Evolutionary conservation across 2,113 vertebrate genomes (phyloP).

Genomic region (Burhinus oedicnemus): DNA sequence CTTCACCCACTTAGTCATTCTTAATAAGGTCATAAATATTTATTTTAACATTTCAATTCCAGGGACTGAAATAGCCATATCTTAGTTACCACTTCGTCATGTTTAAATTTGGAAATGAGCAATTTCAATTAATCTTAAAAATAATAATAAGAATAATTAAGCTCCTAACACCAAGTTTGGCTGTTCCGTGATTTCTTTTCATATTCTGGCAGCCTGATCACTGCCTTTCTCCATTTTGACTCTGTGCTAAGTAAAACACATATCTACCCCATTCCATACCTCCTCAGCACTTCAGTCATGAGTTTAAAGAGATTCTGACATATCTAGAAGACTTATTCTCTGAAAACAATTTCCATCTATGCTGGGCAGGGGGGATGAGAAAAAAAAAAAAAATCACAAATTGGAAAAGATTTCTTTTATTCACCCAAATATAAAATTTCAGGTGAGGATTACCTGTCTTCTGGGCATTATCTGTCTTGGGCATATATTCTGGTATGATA

Average conservation of each 20-base stretch:
- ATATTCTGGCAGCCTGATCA: background rate
- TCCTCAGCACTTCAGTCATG: background rate
- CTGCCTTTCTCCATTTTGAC: background rate
- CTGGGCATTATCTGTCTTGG: background rate
- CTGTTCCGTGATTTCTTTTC: background rate
- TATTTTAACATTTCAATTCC: background rate
- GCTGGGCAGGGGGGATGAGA: too few species aligned
- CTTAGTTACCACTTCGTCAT: background rate
- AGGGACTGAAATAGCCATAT: background rate
- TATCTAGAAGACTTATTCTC: background rate
- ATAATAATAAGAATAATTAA: background rate
- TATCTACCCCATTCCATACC: background rate
- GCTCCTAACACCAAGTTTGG: background rate
- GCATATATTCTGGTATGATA: background rate
- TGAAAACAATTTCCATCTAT: background rate
- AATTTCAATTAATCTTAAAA: constrained; percentile 26
- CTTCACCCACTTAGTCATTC: constrained; percentile 1
- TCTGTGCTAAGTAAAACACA: background rate
- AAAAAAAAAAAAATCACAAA: background rate
- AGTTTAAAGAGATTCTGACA: background rate
- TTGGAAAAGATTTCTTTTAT: background rate
- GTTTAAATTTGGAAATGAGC: constrained; percentile 23
- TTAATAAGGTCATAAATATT: constrained; percentile 40
- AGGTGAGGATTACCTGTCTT: background rate
- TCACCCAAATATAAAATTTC: background rate